Evolutionary conservation across 1,140 invertebrate genomes (phyloP).

Genomic region (Drosophila kikkawai): DNA sequence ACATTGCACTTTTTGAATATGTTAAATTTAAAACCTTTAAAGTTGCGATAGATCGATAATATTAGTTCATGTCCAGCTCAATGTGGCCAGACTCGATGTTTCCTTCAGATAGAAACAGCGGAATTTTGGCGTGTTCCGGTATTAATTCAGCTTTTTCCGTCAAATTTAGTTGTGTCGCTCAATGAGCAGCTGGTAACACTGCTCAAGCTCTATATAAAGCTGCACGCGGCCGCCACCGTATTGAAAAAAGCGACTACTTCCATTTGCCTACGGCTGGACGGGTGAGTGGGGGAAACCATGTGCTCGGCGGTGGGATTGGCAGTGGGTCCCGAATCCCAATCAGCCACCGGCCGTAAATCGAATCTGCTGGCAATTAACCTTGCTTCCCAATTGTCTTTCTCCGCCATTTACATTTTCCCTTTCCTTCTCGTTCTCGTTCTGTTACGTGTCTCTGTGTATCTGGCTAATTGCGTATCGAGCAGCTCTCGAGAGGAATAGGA

Average conservation of each 20-base stretch:
- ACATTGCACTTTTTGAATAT: too few species aligned
- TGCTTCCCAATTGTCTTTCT: conserved; percentile 24
- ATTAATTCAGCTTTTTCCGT: too few species aligned
- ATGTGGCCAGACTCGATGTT: too few species aligned
- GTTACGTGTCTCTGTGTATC: conserved; percentile 1
- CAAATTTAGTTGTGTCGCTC: not conserved
- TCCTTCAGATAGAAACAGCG: too few species aligned
- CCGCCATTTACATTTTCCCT: not conserved
- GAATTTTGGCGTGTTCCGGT: too few species aligned
- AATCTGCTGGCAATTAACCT: conserved; percentile 26
- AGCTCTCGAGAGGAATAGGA: conserved; percentile 21
- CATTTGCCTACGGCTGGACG: conserved; percentile 16
- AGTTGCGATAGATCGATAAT: too few species aligned
- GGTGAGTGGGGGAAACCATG: conserved; percentile 24
- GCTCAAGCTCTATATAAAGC: not conserved
- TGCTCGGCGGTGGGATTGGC: conserved; percentile 1
- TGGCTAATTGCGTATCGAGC: conserved; percentile 21
- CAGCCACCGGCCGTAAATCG: conserved; percentile 5
- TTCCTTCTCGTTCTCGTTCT: not conserved
- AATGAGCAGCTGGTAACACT: not conserved
- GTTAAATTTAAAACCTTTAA: too few species aligned
- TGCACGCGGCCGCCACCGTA: conserved; percentile 2
- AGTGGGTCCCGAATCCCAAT: too few species aligned
- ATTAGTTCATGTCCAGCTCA: too few species aligned
- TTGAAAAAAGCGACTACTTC: not conserved